phyloP scores from a whole-genome alignment of 1,140 invertebrate genomes.

The Harpegnathos saltator region DNA sequence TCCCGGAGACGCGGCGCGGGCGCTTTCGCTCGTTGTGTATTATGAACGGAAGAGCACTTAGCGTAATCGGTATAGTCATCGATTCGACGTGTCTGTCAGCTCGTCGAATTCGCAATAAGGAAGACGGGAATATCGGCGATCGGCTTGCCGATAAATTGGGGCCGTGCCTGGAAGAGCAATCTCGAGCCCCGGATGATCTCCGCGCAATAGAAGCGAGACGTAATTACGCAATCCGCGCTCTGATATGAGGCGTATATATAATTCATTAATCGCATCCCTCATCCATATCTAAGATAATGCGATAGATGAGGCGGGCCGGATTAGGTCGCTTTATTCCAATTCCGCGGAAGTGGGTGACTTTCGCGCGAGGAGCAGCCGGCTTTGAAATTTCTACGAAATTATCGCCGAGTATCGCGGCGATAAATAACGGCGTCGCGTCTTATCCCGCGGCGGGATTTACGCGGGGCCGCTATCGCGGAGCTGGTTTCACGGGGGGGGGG shows the following conservation, averaged over 20 bases:
- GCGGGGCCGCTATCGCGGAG: conserved; percentile 21
- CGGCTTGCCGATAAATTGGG: background rate
- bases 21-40: conserved; percentile 52
- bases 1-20: background rate
- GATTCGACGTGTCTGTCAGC: conserved; percentile 10
- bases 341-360: background rate
- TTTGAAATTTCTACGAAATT: conserved; percentile 28
- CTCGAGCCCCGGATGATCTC: background rate
- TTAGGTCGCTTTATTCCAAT: background rate
- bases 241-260: background rate
- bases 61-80: conserved; percentile 34
- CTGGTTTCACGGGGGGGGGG: conserved; percentile 63
- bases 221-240: background rate
- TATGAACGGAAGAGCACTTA: conserved; percentile 44
- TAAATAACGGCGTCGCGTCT: background rate
- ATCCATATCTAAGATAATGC: background rate
- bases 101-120: conserved; percentile 12
- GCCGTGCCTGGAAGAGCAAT: background rate
- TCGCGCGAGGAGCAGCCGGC: background rate
- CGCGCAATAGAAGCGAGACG: background rate
- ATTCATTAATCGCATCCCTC: conserved; percentile 6
- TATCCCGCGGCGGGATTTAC: conserved; percentile 11
- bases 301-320: background rate
- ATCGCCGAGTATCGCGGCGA: background rate
- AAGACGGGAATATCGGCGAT: background rate